Evolutionary conservation across 2,797 vertebrate species (phyloP).

Genomic region (Channa striata): DNA sequence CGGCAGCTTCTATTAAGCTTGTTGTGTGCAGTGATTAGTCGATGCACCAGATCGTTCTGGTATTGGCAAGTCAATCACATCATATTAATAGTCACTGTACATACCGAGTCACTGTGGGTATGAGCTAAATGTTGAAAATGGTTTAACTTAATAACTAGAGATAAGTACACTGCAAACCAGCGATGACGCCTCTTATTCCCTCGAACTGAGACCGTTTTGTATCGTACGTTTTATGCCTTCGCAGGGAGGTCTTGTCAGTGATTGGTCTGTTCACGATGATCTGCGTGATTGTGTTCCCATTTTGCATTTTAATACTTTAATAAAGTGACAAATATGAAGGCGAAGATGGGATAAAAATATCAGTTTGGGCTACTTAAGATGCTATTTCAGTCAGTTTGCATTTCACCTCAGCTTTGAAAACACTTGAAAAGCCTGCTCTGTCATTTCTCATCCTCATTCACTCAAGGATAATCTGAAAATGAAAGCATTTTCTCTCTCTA

Average conservation of each 20-base stretch:
- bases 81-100: neutral
- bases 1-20: conserved; percentile 17
- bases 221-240: conserved; percentile 19
- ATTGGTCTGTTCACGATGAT: conserved; percentile 35
- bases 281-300: conserved; percentile 40
- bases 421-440: conserved; percentile 51
- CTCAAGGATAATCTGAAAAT: conserved; percentile 46
- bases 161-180: conserved; percentile 10
- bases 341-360: conserved; percentile 67
- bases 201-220: conserved; percentile 17
- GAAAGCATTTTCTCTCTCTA: conserved; percentile 5
- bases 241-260: conserved; percentile 19
- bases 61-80: neutral
- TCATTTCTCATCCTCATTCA: conserved; percentile 43
- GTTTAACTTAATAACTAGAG: neutral
- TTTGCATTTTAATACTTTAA: conserved; percentile 58
- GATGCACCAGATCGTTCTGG: conserved; percentile 2
- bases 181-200: conserved; percentile 31
- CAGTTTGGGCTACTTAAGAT: conserved; percentile 40
- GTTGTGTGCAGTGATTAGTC: conserved; percentile 9
- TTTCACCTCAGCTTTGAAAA: conserved; percentile 64
- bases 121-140: conserved; percentile 11
- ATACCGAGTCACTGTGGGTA: conserved; percentile 7
- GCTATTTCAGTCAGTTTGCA: conserved; percentile 64
- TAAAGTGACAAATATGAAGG: conserved; percentile 71